phyloP scores from a whole-genome alignment of 2,888 invertebrate species.

The Drosophila sordidula region DNA sequence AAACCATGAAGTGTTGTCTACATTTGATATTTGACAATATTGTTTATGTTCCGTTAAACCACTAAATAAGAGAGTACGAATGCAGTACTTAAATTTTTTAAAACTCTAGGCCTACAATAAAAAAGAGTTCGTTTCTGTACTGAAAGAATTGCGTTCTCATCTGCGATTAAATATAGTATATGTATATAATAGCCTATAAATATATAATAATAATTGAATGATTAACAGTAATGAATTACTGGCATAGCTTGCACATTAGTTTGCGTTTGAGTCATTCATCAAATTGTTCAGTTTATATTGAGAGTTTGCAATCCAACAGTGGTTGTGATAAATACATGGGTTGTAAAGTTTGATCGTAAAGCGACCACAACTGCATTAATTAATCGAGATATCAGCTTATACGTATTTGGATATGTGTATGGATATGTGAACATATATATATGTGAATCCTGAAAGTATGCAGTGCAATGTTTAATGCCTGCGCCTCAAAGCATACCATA shows the following conservation, averaged over 20 bases:
- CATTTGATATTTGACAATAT: too few species aligned
- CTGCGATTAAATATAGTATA: neutral
- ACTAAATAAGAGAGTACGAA: too few species aligned
- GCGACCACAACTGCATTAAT: neutral
- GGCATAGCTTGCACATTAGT: neutral
- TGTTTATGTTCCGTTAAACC: too few species aligned
- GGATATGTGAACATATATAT: too few species aligned
- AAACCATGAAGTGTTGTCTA: too few species aligned
- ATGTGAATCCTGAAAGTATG: too few species aligned
- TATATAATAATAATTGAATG: neutral
- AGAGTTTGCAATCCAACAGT: neutral
- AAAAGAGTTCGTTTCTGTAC: too few species aligned
- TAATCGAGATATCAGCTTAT: neutral
- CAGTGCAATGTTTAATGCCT: neutral
- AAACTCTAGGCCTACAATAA: too few species aligned
- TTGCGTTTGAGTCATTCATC: neutral
- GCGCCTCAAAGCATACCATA: slow-evolving; percentile 1
- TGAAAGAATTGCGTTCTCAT: neutral
- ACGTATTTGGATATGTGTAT: neutral
- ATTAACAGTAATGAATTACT: neutral
- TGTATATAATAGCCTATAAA: too few species aligned
- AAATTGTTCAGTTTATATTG: slow-evolving; percentile 1
- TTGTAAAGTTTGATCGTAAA: neutral
- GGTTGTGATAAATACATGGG: neutral
- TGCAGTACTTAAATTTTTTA: too few species aligned